Conservation (phyloP, 2,888 invertebrate genomes). For the Apamea anceps region DNA sequence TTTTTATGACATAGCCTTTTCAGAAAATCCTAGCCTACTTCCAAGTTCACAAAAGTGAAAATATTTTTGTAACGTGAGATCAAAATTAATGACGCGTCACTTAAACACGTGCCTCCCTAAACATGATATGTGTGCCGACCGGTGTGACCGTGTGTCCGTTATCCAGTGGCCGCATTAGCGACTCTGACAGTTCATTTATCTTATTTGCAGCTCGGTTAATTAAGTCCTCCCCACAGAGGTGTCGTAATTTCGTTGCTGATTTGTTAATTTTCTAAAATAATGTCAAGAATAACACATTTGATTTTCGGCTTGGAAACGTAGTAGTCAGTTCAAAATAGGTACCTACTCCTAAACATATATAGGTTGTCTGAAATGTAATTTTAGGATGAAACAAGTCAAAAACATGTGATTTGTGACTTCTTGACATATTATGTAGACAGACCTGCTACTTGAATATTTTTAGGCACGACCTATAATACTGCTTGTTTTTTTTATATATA, state of each 20-base stretch:
- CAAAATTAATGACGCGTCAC: constrained; percentile 26
- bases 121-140: constrained; percentile 42
- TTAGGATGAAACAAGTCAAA: neutral
- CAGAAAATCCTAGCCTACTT: neutral
- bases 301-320: constrained; percentile 23
- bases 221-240: constrained; percentile 82
- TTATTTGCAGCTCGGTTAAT: constrained; percentile 87
- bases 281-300: constrained; percentile 62
- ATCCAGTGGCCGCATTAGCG: constrained; percentile 80
- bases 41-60: neutral
- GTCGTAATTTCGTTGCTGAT: constrained; percentile 83
- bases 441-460: neutral
- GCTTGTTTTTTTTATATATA: neutral
- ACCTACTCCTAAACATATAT: neutral
- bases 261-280: constrained; percentile 79
- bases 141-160: constrained; percentile 69
- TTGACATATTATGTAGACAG: neutral
- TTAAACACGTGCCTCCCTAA: constrained; percentile 1
- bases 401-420: neutral
- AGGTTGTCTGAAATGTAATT: neutral
- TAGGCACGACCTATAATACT: neutral
- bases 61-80: neutral
- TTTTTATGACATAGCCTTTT: neutral
- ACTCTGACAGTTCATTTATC: constrained; percentile 88
- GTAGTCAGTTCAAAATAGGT: neutral